Base-by-base conservation (phyloP, 2,113 vertebrate genomes). In the Trichomycterus rosablanca region DNA sequence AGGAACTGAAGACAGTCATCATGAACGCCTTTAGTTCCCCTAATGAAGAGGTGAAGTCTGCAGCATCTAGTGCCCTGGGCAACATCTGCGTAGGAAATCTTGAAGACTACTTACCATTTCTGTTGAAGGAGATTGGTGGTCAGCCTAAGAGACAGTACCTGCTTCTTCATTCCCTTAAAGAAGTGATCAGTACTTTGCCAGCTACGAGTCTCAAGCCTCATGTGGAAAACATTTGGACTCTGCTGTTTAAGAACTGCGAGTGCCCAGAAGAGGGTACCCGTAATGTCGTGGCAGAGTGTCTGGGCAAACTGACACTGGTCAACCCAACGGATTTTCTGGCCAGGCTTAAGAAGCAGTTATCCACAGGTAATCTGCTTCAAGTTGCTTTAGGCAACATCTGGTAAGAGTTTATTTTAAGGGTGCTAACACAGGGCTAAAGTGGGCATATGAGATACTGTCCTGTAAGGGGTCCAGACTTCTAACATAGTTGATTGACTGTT, bases 121-220 rank as follows among this genome's bases (percentile, higher is more conserved):
- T 97, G 73, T 84, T 97, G 62, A 85, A 81, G 2, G 93, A 97
- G 81, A 93, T 97, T 0, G 78, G 85, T 0, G 83, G 83, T 0
- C 92, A 97, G 83, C 89, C 91, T 1, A 86, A 84, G 69, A 81
- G 89, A 6, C 93, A 93, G 55, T 97, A 97, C 79, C 84, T 98
- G 49, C 87, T 98, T 51, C 86, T 98, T 6, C 91, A 93, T 75
- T 89, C 94, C 0, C 87, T 98, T 12, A 90, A 95, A 63, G 95
- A 98, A 54, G 88, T 90, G 45, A 91, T 98, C 73, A 90, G 88
- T 4, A 86, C 86, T 1, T 87, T 91, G 42, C 84, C 86, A 0
- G 82, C 86, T 0, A 78, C 89, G 0, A 66, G 83, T 76, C 88
- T 97, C 66, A 77, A 82, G 2, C 86, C 91, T 15, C 89, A 92